These are phyloP conservation scores for Leptocoma aspasia DNA, from an alignment of 2,113 vertebrate genomes.

Conservation along the genomic window DNA sequence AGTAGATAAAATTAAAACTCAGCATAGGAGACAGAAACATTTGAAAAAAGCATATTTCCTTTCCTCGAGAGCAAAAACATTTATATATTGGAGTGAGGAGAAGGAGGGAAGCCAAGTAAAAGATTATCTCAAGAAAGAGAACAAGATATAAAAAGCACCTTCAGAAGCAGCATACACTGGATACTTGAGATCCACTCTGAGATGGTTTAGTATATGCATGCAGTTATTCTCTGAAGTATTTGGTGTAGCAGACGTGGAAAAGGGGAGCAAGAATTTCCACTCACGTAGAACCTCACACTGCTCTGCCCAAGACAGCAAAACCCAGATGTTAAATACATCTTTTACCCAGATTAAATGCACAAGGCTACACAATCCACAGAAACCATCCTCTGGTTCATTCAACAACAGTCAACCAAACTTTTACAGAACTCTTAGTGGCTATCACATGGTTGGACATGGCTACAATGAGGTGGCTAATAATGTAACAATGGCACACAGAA, in stretches of 20 bases:
- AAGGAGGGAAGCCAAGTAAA: not conserved
- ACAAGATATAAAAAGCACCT: not conserved
- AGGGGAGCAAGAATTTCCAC: not conserved
- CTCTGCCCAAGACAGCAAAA: not conserved
- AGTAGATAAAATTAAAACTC: not conserved
- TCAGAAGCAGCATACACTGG: not conserved
- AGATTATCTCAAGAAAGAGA: not conserved
- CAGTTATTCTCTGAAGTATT: not conserved
- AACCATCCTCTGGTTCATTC: not conserved
- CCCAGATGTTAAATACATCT: not conserved
- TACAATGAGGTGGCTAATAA: not conserved
- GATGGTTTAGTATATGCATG: not conserved
- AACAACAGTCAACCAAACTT: not conserved
- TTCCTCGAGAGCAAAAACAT: not conserved
- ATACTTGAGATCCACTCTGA: not conserved
- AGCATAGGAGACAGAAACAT: not conserved
- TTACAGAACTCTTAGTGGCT: not conserved
- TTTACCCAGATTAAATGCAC: not conserved
- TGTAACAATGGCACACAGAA: not conserved
- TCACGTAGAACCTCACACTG: accelerated
- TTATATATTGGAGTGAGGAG: not conserved
- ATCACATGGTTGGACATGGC: not conserved
- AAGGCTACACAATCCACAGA: not conserved
- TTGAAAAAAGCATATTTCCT: not conserved
- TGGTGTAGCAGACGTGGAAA: not conserved